Percentiles rank a stretch among this genome's conserved stretches.
These are phyloP conservation scores for Hyperopisus bebe DNA, from an alignment of 2,113 vertebrate species.

Conservation along the genomic window DNA sequence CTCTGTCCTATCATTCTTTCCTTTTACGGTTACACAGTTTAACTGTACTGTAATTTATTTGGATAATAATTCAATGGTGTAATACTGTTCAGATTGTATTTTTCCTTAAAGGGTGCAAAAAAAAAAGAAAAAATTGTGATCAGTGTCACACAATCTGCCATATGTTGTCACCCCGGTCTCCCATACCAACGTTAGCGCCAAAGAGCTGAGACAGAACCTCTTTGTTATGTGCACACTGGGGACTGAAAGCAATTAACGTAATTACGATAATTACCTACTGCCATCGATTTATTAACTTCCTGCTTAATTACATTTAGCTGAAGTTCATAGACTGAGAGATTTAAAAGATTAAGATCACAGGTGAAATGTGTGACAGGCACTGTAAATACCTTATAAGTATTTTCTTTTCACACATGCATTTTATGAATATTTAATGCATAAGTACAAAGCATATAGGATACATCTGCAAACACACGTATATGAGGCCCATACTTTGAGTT, in stretches of 20 bases:
- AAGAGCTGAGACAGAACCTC: not conserved
- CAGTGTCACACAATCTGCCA: not conserved
- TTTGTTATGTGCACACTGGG: not conserved
- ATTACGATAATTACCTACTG: slow-evolving; percentile 4
- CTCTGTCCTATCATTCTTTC: not conserved
- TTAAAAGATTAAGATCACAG: not conserved
- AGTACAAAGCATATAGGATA: not conserved
- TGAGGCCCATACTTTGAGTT: not conserved
- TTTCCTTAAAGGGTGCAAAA: not conserved
- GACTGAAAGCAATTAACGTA: slow-evolving; percentile 3
- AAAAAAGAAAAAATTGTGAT: not conserved
- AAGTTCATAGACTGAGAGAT: not conserved
- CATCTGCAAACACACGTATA: not conserved
- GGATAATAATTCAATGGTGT: not conserved
- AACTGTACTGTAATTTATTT: not conserved
- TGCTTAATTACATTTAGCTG: slow-evolving; percentile 1
- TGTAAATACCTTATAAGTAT: not conserved
- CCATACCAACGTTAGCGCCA: not conserved
- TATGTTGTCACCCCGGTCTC: not conserved
- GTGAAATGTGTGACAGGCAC: not conserved
- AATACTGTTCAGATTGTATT: not conserved
- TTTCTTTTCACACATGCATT: not conserved
- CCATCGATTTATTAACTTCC: not conserved
- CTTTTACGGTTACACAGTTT: not conserved
- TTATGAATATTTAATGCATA: not conserved